phyloP scores from a whole-genome alignment of 1,140 invertebrate genomes.

The Macrosteles quadrilineatus region DNA sequence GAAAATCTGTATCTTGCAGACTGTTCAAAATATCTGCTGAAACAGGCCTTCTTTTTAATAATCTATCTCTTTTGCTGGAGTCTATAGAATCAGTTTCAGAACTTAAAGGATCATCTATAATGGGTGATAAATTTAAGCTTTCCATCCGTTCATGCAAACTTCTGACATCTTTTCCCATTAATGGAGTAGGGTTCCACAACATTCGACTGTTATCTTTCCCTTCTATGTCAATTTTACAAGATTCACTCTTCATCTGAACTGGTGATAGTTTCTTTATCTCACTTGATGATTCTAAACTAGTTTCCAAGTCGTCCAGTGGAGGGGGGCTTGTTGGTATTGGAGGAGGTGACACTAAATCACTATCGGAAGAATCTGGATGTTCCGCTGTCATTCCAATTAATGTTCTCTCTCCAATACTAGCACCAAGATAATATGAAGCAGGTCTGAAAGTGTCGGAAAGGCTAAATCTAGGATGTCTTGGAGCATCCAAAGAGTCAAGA shows the following conservation, averaged over 20 bases:
- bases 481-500: slow-evolving; percentile 65
- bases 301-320: slow-evolving; percentile 65
- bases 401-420: slow-evolving; percentile 48
- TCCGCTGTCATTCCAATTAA: slow-evolving; percentile 52
- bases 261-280: slow-evolving; percentile 34
- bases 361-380: slow-evolving; percentile 78
- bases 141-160: slow-evolving; percentile 39
- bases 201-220: slow-evolving; percentile 36
- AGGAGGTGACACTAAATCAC: slow-evolving; percentile 77
- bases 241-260: slow-evolving; percentile 15
- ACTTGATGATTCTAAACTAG: slow-evolving; percentile 46
- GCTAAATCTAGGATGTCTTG: slow-evolving; percentile 72
- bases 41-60: slow-evolving; percentile 67
- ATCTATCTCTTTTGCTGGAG: slow-evolving; percentile 46
- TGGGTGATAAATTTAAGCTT: slow-evolving; percentile 31
- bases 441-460: slow-evolving; percentile 84
- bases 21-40: slow-evolving; percentile 61
- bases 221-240: slow-evolving; percentile 36
- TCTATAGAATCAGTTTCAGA: slow-evolving; percentile 44
- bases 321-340: slow-evolving; percentile 76
- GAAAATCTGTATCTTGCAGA: slow-evolving; percentile 49
- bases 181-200: slow-evolving; percentile 43
- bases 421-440: slow-evolving; percentile 80
- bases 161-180: slow-evolving; percentile 30
- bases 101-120: slow-evolving; percentile 36